phyloP scores from a whole-genome alignment of 2,797 vertebrate genomes.

The Petrocephalus schoutedeni region DNA sequence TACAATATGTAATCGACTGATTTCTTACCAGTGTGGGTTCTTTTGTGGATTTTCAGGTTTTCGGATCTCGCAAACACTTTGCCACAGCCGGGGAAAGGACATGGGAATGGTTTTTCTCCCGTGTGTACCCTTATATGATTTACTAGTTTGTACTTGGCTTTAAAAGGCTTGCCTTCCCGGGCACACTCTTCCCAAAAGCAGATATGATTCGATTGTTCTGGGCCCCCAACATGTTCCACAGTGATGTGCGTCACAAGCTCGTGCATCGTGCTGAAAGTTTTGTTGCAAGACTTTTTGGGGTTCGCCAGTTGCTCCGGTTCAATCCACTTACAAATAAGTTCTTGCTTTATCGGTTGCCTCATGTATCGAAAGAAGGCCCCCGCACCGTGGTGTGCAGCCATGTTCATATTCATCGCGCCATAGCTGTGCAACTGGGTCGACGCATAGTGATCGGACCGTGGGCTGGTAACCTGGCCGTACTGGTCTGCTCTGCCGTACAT shows the following conservation, averaged over 20 bases:
- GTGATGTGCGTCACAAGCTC: constrained; percentile 89
- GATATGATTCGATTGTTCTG: constrained; percentile 84
- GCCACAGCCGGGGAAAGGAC: constrained; percentile 86
- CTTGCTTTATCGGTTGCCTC: constrained; percentile 93
- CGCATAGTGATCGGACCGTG: constrained; percentile 91
- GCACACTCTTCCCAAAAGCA: constrained; percentile 90
- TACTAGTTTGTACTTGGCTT: constrained; percentile 94
- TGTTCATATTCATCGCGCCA: constrained; percentile 98
- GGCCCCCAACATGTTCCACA: constrained; percentile 87
- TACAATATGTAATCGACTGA: not conserved
- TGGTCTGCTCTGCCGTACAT: constrained; percentile 95
- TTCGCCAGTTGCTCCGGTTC: constrained; percentile 93
- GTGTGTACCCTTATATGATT: constrained; percentile 91
- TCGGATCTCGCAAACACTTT: constrained; percentile 89
- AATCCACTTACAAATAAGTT: constrained; percentile 98
- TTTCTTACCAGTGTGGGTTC: constrained; percentile 84
- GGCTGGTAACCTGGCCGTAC: constrained; percentile 94
- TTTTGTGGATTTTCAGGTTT: constrained; percentile 91
- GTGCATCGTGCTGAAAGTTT: constrained; percentile 98
- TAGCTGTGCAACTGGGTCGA: constrained; percentile 94
- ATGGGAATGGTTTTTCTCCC: constrained; percentile 88
- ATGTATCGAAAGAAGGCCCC: constrained; percentile 97
- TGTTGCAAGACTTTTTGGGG: constrained; percentile 97
- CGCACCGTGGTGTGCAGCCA: constrained; percentile 95
- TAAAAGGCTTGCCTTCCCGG: constrained; percentile 86